Evolutionary conservation across 2,797 vertebrate genomes (phyloP), one percentile per base, ranked within the genome.

Genomic region (Chromis chromis): DNA sequence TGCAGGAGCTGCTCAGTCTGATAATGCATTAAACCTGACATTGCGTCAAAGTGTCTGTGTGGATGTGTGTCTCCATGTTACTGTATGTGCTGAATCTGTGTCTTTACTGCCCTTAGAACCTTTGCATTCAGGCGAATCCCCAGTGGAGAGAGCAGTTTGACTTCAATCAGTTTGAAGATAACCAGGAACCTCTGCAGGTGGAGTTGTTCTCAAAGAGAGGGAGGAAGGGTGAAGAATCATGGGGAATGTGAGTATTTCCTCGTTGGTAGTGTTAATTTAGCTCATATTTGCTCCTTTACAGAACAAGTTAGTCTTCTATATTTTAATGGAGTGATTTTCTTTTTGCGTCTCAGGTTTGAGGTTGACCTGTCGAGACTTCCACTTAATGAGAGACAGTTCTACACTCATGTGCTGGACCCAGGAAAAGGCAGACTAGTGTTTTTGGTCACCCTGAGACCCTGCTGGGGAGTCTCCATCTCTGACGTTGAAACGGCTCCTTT

Each of bases 61-160:
- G 39, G 28, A 46, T 66, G 48, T 78, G 69, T 76, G 56, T 67
- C 65, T 77, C 52, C 27, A 50, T 16, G 2, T 79, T 83, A 69
- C 72, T 80, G 73, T 72, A 82, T 76, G 62, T 74, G 81, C 82
- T 87, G 73, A 81, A 79, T 79, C 78, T 65, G 54, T 83, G 64
- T 81, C 70, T 84, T 83, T 61, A 25, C 68, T 86, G 71, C 82
- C 72, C 74, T 28, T 65, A 96, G 98, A 98, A 95, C 93, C 94
- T 98, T 86, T 97, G 96, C 94, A 95, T 97, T 94, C 97, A 96
- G 93, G 91, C 95, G 93, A 98, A 96, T 92, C 98, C 97, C 79
- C 97, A 98, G 91, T 99, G 98, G 98, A 96, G 95, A 93, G 98
- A 99, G 91, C 94, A 93, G 93, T 99, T 99, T 94, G 97, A 99